Evolutionary conservation across 2,888 invertebrate species (phyloP).

Genomic region (Cataglyphis livida): DNA sequence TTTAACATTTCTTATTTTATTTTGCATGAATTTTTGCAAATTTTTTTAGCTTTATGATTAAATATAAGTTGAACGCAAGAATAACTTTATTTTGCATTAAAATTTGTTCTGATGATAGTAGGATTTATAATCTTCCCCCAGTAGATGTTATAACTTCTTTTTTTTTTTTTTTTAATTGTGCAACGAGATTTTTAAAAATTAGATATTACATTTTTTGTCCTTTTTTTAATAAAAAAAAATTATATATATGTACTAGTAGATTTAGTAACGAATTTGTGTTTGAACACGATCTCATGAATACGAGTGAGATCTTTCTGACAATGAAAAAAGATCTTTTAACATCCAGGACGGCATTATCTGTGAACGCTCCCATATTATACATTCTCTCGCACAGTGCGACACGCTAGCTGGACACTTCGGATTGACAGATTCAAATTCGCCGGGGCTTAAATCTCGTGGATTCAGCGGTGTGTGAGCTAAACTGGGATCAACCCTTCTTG

Average conservation of each 20-base stretch:
- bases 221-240: background rate
- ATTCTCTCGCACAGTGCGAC: constrained; percentile 53
- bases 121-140: background rate
- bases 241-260: constrained; percentile 23
- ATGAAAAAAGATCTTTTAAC: constrained; percentile 64
- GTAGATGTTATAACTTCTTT: background rate
- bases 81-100: constrained; percentile 3
- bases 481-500: constrained; percentile 84
- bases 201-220: background rate
- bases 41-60: background rate
- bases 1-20: background rate
- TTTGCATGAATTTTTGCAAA: background rate
- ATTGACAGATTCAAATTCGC: constrained; percentile 78
- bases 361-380: constrained; percentile 61
- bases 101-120: background rate
- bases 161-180: background rate
- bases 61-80: background rate
- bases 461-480: constrained; percentile 78
- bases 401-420: constrained; percentile 60
- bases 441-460: constrained; percentile 71
- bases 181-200: background rate
- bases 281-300: constrained; percentile 37
- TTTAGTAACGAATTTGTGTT: background rate
- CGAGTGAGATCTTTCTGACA: constrained; percentile 62
- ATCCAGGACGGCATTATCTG: constrained; percentile 59